Percentiles rank a stretch among this genome's conserved stretches.
phyloP scores from a whole-genome alignment of 2,113 vertebrate genomes.

The Psammodynastes pulverulentus region DNA sequence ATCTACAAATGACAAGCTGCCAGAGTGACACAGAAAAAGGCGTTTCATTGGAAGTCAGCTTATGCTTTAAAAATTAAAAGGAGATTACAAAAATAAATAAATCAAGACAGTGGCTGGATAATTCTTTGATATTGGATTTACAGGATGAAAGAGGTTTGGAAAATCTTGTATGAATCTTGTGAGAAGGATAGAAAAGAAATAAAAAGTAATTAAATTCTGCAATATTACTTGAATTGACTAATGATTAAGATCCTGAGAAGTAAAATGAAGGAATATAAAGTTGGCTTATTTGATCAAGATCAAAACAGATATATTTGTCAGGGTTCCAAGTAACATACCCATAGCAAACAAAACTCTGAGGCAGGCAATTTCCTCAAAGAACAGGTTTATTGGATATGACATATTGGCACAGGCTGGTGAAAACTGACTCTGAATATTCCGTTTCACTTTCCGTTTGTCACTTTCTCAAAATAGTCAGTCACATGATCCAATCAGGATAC shows the following conservation, averaged over 20 bases:
- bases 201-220: neutral
- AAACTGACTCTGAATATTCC: no score
- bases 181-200: neutral
- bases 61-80: neutral
- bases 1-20: neutral
- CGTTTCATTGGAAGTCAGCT: neutral
- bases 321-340: no score
- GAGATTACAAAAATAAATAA: neutral
- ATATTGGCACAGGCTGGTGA: no score
- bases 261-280: neutral
- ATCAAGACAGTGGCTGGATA: neutral
- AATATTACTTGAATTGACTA: neutral
- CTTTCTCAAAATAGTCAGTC: no score
- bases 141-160: neutral
- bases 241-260: neutral
- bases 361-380: no score
- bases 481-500: no score
- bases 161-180: neutral
- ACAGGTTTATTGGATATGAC: no score
- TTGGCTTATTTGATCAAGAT: neutral
- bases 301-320: neutral
- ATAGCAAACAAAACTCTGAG: no score
- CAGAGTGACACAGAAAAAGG: neutral
- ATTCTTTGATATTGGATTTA: neutral
- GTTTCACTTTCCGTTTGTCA: no score